A percentile compares a stretch with the other conserved stretches of the same genome.
phyloP scores from a whole-genome alignment of 2,113 vertebrate genomes.

The Ardeotis arabs region DNA sequence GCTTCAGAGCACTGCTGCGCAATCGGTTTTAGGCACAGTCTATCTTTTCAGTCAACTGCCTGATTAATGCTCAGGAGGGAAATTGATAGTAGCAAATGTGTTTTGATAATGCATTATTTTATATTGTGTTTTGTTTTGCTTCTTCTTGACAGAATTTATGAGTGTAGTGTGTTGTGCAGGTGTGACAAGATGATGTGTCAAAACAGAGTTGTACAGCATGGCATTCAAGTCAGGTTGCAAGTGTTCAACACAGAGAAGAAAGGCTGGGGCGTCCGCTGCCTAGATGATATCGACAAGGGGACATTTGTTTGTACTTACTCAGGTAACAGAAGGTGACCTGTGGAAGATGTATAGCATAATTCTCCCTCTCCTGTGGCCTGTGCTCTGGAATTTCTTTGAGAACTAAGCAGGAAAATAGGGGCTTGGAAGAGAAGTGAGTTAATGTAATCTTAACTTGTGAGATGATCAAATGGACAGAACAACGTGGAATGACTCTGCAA shows the following conservation, averaged over 20 bases:
- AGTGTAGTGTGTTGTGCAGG: slow-evolving; percentile 90
- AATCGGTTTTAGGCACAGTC: neutral
- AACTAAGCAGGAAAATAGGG: neutral
- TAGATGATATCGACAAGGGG: slow-evolving; percentile 90
- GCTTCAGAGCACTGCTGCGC: neutral
- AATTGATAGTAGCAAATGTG: neutral
- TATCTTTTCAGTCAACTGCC: neutral
- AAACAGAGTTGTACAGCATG: slow-evolving; percentile 92
- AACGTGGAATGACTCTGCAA: neutral
- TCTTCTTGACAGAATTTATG: slow-evolving; percentile 82
- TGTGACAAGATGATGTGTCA: slow-evolving; percentile 86
- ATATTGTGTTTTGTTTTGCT: slow-evolving; percentile 22
- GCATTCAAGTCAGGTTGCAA: slow-evolving; percentile 88
- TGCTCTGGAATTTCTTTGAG: neutral
- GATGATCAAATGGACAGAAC: neutral
- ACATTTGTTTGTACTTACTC: slow-evolving; percentile 93
- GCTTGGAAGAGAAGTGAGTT: neutral
- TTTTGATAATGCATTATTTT: neutral
- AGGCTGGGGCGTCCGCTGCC: slow-evolving; percentile 92
- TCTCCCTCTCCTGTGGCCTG: neutral
- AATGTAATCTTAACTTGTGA: neutral
- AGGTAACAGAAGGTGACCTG: slow-evolving; percentile 75
- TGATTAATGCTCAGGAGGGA: neutral
- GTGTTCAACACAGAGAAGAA: slow-evolving; percentile 85
- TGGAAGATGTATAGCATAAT: neutral